Evolutionary conservation across 1,140 invertebrate species (phyloP), one percentile per base, ranked within the genome.

Genomic region (Drosophila busckii): DNA sequence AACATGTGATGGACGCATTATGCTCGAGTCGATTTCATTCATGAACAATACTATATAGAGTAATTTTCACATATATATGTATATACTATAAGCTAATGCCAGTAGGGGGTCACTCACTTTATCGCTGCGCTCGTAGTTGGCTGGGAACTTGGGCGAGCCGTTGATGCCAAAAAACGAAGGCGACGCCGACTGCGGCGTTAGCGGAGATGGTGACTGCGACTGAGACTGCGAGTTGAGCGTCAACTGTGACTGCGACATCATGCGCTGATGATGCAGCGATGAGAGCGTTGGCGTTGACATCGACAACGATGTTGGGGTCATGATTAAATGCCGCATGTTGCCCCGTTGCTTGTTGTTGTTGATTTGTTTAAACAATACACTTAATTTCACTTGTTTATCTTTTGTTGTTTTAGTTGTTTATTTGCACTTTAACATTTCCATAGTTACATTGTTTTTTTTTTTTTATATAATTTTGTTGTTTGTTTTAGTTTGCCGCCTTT

Each of bases 51-150:
- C 19, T n/a, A n/a, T n/a, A n/a, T n/a, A n/a, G n/a, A n/a, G n/a
- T n/a, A n/a, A n/a, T n/a, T n/a, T n/a, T n/a, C n/a, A n/a, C n/a
- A n/a, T n/a, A n/a, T n/a, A n/a, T n/a, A n/a, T n/a, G n/a, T n/a
- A n/a, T n/a, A n/a, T n/a, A n/a, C n/a, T n/a, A n/a, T n/a, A n/a
- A n/a, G n/a, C n/a, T n/a, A n/a, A n/a, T n/a, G n/a, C n/a, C n/a
- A n/a, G n/a, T n/a, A n/a, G n/a, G n/a, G n/a, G n/a, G n/a, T n/a
- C 50, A 85, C 84, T 86, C 80, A 86, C 84, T 85, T 86, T 86
- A 69, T 86, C 84, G 70, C 73, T 86, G 67, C 84, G 76, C 56
- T 80, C 66, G 66, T 86, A 86, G 67, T 85, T 86, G 19, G 83
- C 65, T 67, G 84, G 84, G 53, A 85, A 85, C 56, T 85, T 85